These are phyloP conservation scores for Philereme vetulata DNA, from an alignment of 2,888 invertebrate species.

Conservation along the genomic window DNA sequence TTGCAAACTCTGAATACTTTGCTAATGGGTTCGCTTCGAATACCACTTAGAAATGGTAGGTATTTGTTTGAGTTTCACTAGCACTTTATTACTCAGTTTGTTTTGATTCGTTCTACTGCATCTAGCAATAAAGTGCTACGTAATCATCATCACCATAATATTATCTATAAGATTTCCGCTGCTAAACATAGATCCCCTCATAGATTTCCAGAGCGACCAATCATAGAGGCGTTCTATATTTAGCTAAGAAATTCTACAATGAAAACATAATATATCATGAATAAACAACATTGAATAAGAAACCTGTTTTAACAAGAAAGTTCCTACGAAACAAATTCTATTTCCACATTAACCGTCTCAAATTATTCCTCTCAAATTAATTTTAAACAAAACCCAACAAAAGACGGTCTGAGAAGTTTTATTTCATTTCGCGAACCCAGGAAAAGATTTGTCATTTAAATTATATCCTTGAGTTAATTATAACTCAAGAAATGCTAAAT, in stretches of 20 bases:
- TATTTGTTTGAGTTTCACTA: too few relatives aligned
- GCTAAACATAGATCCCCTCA: too few relatives aligned
- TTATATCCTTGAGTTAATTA: conserved; percentile 36
- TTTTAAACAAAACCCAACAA: conserved; percentile 27
- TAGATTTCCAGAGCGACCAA: too few relatives aligned
- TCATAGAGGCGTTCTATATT: too few relatives aligned
- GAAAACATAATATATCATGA: background rate
- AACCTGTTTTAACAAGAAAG: conserved; percentile 8
- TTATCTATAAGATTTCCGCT: too few relatives aligned
- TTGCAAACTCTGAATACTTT: background rate
- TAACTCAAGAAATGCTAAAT: conserved; percentile 32
- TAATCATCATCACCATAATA: too few relatives aligned
- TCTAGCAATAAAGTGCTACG: too few relatives aligned
- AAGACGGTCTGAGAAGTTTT: conserved; percentile 27
- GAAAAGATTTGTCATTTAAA: conserved; percentile 41
- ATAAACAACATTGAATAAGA: conserved; percentile 9
- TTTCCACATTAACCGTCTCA: conserved; percentile 14
- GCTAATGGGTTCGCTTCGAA: background rate
- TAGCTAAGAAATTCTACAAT: too few relatives aligned
- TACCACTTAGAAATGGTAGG: too few relatives aligned
- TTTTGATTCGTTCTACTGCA: too few relatives aligned
- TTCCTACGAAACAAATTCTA: conserved; percentile 14
- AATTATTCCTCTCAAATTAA: conserved; percentile 24
- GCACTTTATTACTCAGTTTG: too few relatives aligned
- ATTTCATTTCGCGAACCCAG: conserved; percentile 21